Evolutionary conservation across 2,888 invertebrate genomes (phyloP), one percentile per base, ranked within the genome.

Genomic region (Drepana falcataria): DNA sequence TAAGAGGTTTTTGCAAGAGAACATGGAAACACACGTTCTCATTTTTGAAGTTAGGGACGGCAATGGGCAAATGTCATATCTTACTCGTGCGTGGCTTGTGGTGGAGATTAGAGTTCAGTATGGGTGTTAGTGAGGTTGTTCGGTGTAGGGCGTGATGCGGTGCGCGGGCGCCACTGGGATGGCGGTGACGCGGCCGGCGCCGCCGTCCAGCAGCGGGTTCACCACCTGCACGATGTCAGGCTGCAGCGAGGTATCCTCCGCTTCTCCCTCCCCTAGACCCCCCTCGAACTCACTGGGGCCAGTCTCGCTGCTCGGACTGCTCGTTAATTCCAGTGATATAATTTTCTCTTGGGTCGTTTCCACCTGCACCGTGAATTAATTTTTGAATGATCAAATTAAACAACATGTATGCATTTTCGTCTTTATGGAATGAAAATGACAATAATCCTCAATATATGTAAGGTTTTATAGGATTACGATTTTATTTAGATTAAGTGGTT

Each of bases 321-420:
- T 94, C 60, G 95, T 95, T 79, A 97, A 87, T 87, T 97, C 97
- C 85, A 97, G 88, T 56, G 97, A 96, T 87, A 97, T 96, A 71
- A 97, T 97, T 91, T 96, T 97, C 89, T 97, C 96, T 87, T 96
- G 95, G 62, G 96, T 95, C 60, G 97, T 97, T 93, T 97, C 97
- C 83, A 97, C 96, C 97, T 96, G 83, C 55, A 60, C 56, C 59
- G 52, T 55, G 49, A n/a, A 33, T 2, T 6, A 35, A 35, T 33
- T 33, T 49, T 21, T 5, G 35, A 21, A 40, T 40, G 40, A 37
- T 21, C 3, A 47, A 47, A 47, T 3, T 47, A 47, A 47, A 21
- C 47, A 1, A 4, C 4, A 40, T 40, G 4, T 7, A n/a, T 37
- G 3, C 37, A 37, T 4, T 37, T 37, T 4, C 3, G 37, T 3